A percentile compares a stretch with the other conserved stretches of the same genome.
These are phyloP conservation scores for Hemibagrus guttatus DNA, from an alignment of 2,797 vertebrate genomes.

Conservation along the genomic window DNA sequence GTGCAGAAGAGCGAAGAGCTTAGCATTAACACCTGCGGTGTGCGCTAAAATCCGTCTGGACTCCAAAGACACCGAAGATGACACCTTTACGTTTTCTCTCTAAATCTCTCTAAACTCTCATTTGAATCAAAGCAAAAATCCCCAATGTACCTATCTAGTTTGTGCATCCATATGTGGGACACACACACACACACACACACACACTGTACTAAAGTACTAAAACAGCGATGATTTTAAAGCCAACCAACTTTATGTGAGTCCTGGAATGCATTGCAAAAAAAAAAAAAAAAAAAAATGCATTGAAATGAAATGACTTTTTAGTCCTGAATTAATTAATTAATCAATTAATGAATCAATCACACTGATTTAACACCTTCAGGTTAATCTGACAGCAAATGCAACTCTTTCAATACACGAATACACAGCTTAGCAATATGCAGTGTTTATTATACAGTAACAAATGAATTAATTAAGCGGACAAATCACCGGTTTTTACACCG, in stretches of 20 bases:
- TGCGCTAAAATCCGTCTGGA: background rate
- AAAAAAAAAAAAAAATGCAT: no score
- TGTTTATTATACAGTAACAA: no score
- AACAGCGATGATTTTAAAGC: background rate
- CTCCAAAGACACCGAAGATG: background rate
- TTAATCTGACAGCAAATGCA: no score
- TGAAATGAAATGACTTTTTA: no score
- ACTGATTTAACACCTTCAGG: no score
- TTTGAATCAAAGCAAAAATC: background rate
- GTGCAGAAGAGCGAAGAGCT: no score
- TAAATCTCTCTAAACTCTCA: background rate
- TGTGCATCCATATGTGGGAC: background rate
- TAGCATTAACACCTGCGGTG: background rate
- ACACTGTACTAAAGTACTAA: background rate
- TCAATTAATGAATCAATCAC: no score
- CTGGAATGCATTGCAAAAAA: background rate
- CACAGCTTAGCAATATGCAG: background rate
- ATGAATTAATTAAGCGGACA: background rate
- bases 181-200: background rate
- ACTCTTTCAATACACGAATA: no score
- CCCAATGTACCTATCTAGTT: background rate
- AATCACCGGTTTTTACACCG: background rate
- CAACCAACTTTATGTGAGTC: background rate
- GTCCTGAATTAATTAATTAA: no score
- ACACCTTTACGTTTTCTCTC: background rate